Evolutionary conservation across 2,113 vertebrate species (phyloP), one percentile per base, ranked within the genome.

Genomic region (Cephalophus harveyi): DNA sequence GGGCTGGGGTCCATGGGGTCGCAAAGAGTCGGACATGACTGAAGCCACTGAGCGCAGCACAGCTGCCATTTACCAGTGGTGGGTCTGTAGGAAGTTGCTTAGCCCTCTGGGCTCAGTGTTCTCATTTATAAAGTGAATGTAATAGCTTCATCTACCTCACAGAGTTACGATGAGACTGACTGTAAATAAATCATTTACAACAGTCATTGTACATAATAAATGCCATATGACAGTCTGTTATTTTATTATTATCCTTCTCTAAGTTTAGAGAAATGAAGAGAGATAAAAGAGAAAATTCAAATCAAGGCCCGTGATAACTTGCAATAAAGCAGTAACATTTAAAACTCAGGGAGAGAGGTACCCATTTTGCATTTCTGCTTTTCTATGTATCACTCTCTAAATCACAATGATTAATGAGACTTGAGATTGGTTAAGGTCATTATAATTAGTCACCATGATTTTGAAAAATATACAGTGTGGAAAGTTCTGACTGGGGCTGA

Each of bases 371-470:
- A 83, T 74, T 88, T 86, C 55, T 67, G 67, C 46, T 64, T 91
- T 87, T 90, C 78, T 76, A 90, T 90, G 30, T 85, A 50, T 93
- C 54, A 57, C 54, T 71, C 43, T 95, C 27, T 76, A 96, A 89
- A 97, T 97, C 81, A 27, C 54, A 71, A 62, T 90, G 64, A 97
- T 87, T 78, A 90, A 92, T 81, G 57, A 78, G 59, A 83, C 55
- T 82, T 50, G 74, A 96, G 55, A 90, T 91, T 89, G 76, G 87
- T 52, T 93, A 78, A 86, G 78, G 62, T 89, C 92, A 64, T 88
- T 78, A 67, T 89, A 95, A 95, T 95, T 78, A 96, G 92, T 93
- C 85, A 57, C 50, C 64, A 83, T 89, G 54, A 95, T 96, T 97
- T 94, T 90, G 87, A 92, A 76, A 91, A 96, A 94, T 89, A 92